These are phyloP conservation scores for Oithona nana DNA, from an alignment of 2,888 invertebrate species.

Conservation along the genomic window DNA sequence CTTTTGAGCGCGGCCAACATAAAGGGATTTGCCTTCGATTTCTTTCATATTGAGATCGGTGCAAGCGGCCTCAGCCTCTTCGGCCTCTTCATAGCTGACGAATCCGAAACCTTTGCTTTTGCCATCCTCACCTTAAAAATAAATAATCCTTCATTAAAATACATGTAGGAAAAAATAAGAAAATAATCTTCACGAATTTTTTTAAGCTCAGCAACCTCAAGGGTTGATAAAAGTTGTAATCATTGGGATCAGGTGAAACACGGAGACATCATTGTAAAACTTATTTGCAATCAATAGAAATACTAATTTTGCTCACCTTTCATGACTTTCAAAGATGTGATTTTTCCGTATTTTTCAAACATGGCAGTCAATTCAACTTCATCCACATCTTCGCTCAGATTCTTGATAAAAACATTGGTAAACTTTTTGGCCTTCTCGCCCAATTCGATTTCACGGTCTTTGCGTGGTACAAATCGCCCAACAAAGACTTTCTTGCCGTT, in stretches of 20 bases:
- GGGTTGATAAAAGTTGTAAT: no score
- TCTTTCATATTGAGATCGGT: slow-evolving; percentile 66
- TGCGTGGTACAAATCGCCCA: slow-evolving; percentile 91
- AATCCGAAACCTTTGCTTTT: slow-evolving; percentile 97
- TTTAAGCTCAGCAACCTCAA: no score
- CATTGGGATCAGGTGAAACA: no score
- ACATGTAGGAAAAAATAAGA: no score
- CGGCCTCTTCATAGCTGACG: slow-evolving; percentile 92
- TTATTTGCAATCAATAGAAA: no score
- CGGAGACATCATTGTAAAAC: no score
- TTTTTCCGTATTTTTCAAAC: slow-evolving; percentile 80
- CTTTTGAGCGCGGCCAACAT: slow-evolving; percentile 96
- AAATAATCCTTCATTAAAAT: no score
- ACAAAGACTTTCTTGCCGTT: slow-evolving; percentile 97
- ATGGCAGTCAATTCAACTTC: slow-evolving; percentile 73
- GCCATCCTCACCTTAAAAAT: slow-evolving; percentile 80
- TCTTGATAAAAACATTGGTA: slow-evolving; percentile 97
- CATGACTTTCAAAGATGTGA: slow-evolving; percentile 65
- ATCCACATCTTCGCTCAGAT: slow-evolving; percentile 83
- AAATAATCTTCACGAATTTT: no score
- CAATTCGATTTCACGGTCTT: slow-evolving; percentile 91
- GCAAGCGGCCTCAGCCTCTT: slow-evolving; percentile 82
- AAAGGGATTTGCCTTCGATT: slow-evolving; percentile 39
- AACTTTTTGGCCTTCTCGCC: slow-evolving; percentile 91
- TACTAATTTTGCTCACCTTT: no score